Evolutionary conservation across 2,797 vertebrate genomes (phyloP).

Genomic region (Gambelia wislizenii): DNA sequence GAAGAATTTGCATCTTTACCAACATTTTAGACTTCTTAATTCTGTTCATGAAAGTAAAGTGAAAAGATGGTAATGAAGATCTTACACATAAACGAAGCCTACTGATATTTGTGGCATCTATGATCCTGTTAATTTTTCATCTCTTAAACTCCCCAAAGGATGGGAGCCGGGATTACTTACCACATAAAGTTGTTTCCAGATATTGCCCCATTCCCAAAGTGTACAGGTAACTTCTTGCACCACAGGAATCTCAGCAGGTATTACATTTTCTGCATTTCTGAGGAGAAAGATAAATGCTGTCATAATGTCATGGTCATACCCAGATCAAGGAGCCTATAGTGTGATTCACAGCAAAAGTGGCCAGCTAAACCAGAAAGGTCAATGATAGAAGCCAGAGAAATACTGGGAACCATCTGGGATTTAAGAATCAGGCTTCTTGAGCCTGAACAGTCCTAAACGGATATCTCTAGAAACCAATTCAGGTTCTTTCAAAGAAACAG

Average conservation of each 20-base stretch:
- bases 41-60: neutral
- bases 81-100: neutral
- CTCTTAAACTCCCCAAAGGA: neutral
- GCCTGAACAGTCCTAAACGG: neutral
- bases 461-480: neutral
- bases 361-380: neutral
- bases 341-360: neutral
- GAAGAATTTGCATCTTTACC: neutral
- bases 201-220: conserved; percentile 95
- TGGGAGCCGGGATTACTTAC: conserved; percentile 75
- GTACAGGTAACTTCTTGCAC: conserved; percentile 97
- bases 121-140: neutral
- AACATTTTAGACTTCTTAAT: neutral
- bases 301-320: neutral
- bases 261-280: conserved; percentile 86
- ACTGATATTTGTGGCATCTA: accelerated
- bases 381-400: neutral
- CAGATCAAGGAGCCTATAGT: neutral
- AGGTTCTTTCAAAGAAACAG: neutral
- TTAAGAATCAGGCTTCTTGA: neutral
- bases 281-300: neutral
- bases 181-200: conserved; percentile 97
- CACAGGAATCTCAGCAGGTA: conserved; percentile 91
- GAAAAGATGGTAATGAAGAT: neutral
- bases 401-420: too few species aligned